phyloP scores from a whole-genome alignment of 2,113 vertebrate species.

The Aldabrachelys gigantea region DNA sequence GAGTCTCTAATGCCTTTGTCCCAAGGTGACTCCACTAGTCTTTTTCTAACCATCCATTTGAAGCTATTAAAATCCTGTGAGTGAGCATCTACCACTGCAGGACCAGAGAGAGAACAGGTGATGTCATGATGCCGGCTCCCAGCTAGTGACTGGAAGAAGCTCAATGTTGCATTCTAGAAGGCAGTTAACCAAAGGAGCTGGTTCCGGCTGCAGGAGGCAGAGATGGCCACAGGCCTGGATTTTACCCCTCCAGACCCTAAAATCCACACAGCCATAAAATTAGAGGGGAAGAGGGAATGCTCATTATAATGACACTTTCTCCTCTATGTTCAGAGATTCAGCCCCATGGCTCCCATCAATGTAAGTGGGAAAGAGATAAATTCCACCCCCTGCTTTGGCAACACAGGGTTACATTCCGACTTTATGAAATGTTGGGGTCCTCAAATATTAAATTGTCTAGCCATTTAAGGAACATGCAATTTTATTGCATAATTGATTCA shows the following conservation, averaged over 20 bases:
- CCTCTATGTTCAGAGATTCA: not conserved
- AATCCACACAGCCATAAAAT: not conserved
- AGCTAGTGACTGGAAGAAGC: not conserved
- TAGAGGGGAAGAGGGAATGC: not conserved
- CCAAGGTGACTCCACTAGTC: not conserved
- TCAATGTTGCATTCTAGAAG: not conserved
- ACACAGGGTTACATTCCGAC: not conserved
- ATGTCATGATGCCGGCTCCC: not conserved
- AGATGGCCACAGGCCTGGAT: not conserved
- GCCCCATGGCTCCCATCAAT: not conserved
- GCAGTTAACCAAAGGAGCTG: not conserved
- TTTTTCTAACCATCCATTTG: not conserved
- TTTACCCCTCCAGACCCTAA: not conserved
- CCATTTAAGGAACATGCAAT: not conserved
- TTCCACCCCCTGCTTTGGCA: not conserved
- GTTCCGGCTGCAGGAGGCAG: not conserved
- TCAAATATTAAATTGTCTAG: not conserved
- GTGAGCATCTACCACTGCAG: not conserved
- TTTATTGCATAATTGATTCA: conserved; percentile 19
- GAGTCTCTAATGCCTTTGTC: not conserved
- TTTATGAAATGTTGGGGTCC: not conserved
- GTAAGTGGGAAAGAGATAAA: not conserved
- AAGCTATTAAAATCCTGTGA: not conserved
- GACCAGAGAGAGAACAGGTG: not conserved
- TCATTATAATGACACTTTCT: not conserved